phyloP scores from a whole-genome alignment of 2,888 invertebrate genomes.

The Dyspetes luteomarginatus region DNA sequence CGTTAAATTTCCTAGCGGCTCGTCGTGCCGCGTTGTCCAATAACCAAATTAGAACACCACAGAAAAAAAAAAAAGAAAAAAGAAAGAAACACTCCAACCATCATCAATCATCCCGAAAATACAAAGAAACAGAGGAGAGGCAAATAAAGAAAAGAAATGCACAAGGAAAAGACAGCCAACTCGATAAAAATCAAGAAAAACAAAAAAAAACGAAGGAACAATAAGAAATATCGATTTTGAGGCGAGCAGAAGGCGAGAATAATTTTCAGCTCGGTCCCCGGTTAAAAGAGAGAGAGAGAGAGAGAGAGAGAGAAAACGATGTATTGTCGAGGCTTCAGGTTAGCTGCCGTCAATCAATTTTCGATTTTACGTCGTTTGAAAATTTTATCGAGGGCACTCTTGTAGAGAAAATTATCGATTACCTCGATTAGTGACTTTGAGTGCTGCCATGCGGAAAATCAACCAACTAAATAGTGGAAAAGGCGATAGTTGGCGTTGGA shows the following conservation, averaged over 20 bases:
- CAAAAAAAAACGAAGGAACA: constrained; percentile 10
- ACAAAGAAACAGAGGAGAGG: constrained; percentile 16
- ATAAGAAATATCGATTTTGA: no score
- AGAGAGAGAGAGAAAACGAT: constrained; percentile 15
- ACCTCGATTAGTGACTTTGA: background rate
- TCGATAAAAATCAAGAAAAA: constrained; percentile 1
- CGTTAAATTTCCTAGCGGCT: constrained; percentile 75
- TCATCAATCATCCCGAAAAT: constrained; percentile 55
- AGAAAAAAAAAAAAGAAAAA: constrained; percentile 15
- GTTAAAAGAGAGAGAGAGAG: background rate
- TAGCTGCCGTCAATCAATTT: constrained; percentile 44
- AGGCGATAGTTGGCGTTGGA: background rate
- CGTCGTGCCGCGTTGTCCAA: constrained; percentile 60
- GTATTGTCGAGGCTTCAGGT: constrained; percentile 34
- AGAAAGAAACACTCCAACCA: constrained; percentile 38
- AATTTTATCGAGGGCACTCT: constrained; percentile 14
- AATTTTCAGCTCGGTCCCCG: no score
- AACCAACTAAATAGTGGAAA: background rate
- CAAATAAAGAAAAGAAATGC: constrained; percentile 1
- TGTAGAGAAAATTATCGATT: constrained; percentile 10
- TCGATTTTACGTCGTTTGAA: constrained; percentile 45
- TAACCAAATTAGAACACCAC: constrained; percentile 30
- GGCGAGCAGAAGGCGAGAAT: background rate
- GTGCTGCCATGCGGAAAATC: background rate
- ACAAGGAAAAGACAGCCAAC: constrained; percentile 20